Percentiles rank a stretch among this genome's conserved stretches.
phyloP scores from a whole-genome alignment of 2,113 vertebrate genomes.

The Nestor notabilis region DNA sequence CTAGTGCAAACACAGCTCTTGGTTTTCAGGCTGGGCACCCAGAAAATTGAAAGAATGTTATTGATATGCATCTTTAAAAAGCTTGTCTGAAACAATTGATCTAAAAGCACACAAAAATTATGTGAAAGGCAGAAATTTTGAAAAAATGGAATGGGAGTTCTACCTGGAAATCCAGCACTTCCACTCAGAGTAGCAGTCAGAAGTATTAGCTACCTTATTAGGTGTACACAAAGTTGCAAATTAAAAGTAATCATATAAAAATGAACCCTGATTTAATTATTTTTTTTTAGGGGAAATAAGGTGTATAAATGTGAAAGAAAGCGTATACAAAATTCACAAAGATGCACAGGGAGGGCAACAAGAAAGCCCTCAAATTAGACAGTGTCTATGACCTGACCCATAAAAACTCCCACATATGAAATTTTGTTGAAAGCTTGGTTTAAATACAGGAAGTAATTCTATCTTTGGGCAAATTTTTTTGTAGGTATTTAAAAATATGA shows the following conservation, averaged over 20 bases:
- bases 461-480: neutral
- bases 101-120: neutral
- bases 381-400: neutral
- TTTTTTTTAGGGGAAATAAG: neutral
- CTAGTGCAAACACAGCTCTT: neutral
- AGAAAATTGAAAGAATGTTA: neutral
- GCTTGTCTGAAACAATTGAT: neutral
- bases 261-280: rapidly evolving
- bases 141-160: neutral
- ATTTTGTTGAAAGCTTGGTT: neutral
- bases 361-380: neutral
- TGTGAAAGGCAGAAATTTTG: neutral
- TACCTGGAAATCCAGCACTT: neutral
- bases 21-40: neutral
- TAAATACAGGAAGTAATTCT: neutral
- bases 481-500: neutral
- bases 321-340: neutral
- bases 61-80: neutral
- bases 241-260: neutral
- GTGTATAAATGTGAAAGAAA: neutral
- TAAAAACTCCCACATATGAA: neutral
- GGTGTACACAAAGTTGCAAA: neutral
- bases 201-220: neutral
- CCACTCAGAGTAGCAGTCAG: neutral
- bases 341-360: neutral